Evolutionary conservation across 1,140 invertebrate genomes (phyloP), one percentile per base, ranked within the genome.

Genomic region (Gonatopus flavifemur): DNA sequence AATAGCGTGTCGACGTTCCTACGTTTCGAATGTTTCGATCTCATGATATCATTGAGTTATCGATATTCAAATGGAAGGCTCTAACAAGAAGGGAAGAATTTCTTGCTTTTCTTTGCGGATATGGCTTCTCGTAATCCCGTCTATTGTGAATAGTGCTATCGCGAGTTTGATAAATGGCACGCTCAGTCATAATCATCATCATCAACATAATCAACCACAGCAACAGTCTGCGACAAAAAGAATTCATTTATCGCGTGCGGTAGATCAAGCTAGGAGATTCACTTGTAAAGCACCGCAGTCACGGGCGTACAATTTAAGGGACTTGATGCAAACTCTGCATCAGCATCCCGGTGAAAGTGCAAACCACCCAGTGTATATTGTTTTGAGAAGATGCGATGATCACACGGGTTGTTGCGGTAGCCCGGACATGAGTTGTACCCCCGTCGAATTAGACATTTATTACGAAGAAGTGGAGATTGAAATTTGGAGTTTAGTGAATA

Each of bases 351-450:
- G 43, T 2, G 63, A 62, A 15, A 55, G 28, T 6, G 40, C 49
- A 0, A 47, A 53, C 39, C 57, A 52, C 3, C 68, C 68, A 4
- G 40, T 53, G 19, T 70, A 67, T 32, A 50, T 69, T 0, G 52
- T 69, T 2, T n/a, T 66, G 7, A 62, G 62, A 24, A 53, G 61
- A 5, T 70, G 68, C 39, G 68, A 70, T 21, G 57, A 32, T 12
- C 55, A 70, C 12, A 46, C 68, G 0, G 68, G 68, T 6, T 70
- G 68, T n/a, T 70, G 68, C 19, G 7, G 1, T 5, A 54, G 32
- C 5, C 28, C 49, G 2, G 40, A 56, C 9, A 45, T 55, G 38
- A 59, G 48, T 3, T 70, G 68, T 32, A 33, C 39, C 3, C 59
- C 61, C 6, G 32, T 56, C 0, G n/a, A 32, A 4, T 46, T 54